Evolutionary conservation across 2,888 invertebrate species (phyloP), one percentile per base, ranked within the genome.

Genomic region (Ephialtes manifestator): DNA sequence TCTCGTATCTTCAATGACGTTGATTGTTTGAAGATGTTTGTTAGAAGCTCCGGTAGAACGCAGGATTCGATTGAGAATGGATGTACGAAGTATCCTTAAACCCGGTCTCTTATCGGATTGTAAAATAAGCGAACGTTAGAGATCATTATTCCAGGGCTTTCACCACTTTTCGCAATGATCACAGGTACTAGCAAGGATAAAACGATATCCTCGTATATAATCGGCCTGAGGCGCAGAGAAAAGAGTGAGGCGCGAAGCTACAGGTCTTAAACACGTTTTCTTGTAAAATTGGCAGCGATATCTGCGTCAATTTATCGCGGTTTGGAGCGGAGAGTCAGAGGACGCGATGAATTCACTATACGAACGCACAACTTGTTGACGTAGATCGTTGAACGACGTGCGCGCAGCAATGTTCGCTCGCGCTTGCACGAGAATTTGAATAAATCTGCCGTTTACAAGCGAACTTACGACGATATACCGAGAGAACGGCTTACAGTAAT

Each of bases 401-500:
- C 89, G 89, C 79, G 83, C 83, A 87, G 85, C 87, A 76, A 84
- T 46, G 70, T 65, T 68, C 83, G 82, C 87, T 88, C 87, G 89
- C 74, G 79, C 72, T 85, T 82, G 86, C 87, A 85, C 88, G 87
- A 68, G 74, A 88, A 88, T 93, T 93, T 93, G 90, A 93, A 93
- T 93, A 93, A 93, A 93, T 92, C 84, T 82, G 87, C 88, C 92
- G 91, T 93, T 93, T 92, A 89, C 90, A 93, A 87, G 92, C 93
- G 89, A 90, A 91, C 90, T 91, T 90, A 89, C 88, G 88, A 86
- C 88, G 83, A 78, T 80, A 88, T 86, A 87, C 86, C 88, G 85
- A 85, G 88, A 85, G 89, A 88, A 89, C 87, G 87, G 83, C 79
- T 86, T 87, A 81, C 88, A 87, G 86, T 92, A 91, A 93, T 93